Evolutionary conservation across 2,888 invertebrate species (phyloP), one percentile per base, ranked within the genome.

Genomic region (Agonopterix heracliana): DNA sequence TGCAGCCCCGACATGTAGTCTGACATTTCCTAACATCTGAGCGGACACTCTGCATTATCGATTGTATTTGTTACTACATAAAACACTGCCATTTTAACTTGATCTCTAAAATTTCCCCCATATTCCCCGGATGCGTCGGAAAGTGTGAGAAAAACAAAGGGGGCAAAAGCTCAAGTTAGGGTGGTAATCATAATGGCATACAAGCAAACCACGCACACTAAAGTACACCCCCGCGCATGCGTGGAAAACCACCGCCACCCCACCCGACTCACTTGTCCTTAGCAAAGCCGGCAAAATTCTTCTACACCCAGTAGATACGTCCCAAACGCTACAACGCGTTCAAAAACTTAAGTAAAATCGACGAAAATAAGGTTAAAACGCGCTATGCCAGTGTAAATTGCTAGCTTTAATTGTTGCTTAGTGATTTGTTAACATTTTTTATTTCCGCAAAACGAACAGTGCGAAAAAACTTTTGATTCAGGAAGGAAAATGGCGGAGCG

Each of bases 241-340:
- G 87, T 81, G 71, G 54, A 69, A 54, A 17, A 11, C 3, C 2
- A 51, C 45, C 44, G 53, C 68, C 78, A 86, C 87, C 86, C 85
- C 86, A 83, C 87, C 86, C 83, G 9, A 14, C 5, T 65, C 59
- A 63, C 66, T 76, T 74, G 72, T 78, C 72, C 79, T 72, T 68
- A 67, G 59, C 68, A 64, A 66, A 78, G 70, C 86, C 87, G 86
- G 86, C 85, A 71, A 83, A 84, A 81, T 82, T 78, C 81, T 79
- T 70, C 70, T 74, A 78, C 83, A 83, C 79, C 83, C 74, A 66
- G 80, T 63, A 75, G 79, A 76, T 71, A 74, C 69, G 74, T 70
- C 68, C 70, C 63, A 81, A 85, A 79, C 83, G 85, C 81, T 81
- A 83, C 84, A 81, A 82, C 73, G 77, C 68, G 70, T 65, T 71